Evolutionary conservation across 2,113 vertebrate genomes (phyloP).

Genomic region (Microtus oregoni): DNA sequence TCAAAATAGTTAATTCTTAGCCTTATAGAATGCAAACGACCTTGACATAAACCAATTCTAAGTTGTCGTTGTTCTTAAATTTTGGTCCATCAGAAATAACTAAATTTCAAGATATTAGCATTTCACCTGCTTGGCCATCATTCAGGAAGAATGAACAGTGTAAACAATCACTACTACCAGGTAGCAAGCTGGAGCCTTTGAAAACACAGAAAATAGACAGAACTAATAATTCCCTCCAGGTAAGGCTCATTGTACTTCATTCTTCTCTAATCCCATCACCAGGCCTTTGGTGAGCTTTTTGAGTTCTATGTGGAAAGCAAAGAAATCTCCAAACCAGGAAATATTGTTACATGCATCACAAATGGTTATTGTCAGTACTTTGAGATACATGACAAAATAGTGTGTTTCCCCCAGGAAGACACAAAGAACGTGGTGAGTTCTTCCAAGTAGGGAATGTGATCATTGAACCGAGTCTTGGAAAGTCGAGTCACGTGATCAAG

Average conservation of each 20-base stretch:
- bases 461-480: slow-evolving; percentile 43
- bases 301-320: background rate
- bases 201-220: background rate
- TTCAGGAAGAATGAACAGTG: background rate
- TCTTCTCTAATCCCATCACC: background rate
- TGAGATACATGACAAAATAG: background rate
- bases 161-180: background rate
- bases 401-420: background rate
- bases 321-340: background rate
- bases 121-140: background rate
- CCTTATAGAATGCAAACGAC: background rate
- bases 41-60: background rate
- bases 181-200: background rate
- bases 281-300: background rate
- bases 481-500: background rate
- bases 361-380: background rate
- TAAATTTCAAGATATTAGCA: background rate
- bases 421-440: background rate
- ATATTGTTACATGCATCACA: background rate
- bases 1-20: slow-evolving; percentile 2
- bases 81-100: background rate
- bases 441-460: background rate
- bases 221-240: background rate
- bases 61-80: background rate
- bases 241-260: background rate